Percentiles rank a stretch among this genome's conserved stretches.
Conservation (phyloP, 2,888 invertebrate genomes). For the Sinodicranocentrus sp. region DNA sequence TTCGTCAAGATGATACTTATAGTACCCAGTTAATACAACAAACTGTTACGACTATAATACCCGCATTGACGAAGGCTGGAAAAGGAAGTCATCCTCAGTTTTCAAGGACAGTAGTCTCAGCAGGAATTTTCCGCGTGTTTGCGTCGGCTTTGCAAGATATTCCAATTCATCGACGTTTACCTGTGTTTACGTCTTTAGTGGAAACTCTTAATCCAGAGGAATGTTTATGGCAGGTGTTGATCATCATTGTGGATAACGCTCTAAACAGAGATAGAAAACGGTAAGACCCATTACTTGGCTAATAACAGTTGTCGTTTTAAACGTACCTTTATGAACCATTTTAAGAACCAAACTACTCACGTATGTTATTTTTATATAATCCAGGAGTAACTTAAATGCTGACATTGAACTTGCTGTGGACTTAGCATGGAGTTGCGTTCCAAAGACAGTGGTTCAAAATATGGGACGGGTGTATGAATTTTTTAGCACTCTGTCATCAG, state of each 20-base stretch:
- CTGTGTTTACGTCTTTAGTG: conserved; percentile 86
- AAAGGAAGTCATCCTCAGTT: conserved; percentile 58
- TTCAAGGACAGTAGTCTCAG: conserved; percentile 69
- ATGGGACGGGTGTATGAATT: conserved; percentile 85
- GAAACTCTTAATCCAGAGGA: conserved; percentile 82
- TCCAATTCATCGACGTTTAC: conserved; percentile 92
- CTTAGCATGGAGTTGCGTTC: conserved; percentile 84
- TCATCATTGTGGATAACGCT: conserved; percentile 79
- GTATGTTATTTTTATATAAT: background rate
- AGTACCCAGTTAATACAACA: conserved; percentile 95
- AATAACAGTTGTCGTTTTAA: no score
- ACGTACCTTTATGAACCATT: no score
- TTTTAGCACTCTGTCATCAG: conserved; percentile 83
- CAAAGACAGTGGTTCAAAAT: conserved; percentile 83
- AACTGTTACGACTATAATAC: conserved; percentile 93
- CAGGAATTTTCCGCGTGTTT: conserved; percentile 85
- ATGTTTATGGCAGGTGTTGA: conserved; percentile 79
- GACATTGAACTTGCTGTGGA: conserved; percentile 80
- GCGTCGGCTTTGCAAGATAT: conserved; percentile 94
- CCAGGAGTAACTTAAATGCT: conserved; percentile 73
- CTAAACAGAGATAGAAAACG: conserved; percentile 77
- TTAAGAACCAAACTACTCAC: background rate
- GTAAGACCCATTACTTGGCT: conserved; percentile 40
- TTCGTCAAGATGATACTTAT: conserved; percentile 96
- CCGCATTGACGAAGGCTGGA: conserved; percentile 85